Base-by-base conservation (phyloP, 2,113 vertebrate species). In the Oryzias woworae region DNA sequence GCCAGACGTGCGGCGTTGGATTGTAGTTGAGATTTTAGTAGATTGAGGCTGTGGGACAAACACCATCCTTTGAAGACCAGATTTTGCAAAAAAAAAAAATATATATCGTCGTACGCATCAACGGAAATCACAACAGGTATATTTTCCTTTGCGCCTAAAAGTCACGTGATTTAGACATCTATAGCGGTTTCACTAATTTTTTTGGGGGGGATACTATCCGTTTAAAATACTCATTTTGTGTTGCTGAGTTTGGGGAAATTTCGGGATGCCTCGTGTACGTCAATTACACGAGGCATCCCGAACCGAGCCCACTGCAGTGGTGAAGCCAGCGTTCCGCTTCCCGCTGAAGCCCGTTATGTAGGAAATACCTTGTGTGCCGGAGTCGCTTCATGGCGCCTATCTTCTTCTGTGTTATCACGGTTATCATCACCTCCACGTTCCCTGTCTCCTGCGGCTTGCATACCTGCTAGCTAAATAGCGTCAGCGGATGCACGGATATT, bases 81-180 rank as follows among this genome's bases (percentile, higher is more conserved):
- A 17, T 31, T 59, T 45, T 1, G 46, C 76, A 36, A 75, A 54
- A 69, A 55, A 15, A 22, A 55, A 1, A 13, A 7, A 55, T 62
- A 83, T 62, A 53, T 64, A 49, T 54, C 53, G 36, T 7, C 8
- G 36, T 7, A 23, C 44, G n/a, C 60, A 66, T 80, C 69, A 65
- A 8, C 48, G 57, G 62, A 71, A 57, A 62, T 48, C 3, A 55
- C 60, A 62, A 53, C 71, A 88, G 88, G 88, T 90, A 90, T 84
- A 23, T 53, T 62, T 49, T 57, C 0, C 52, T 66, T 62, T 58
- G 7, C 18, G 7, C 62, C 62, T 10, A 68, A n/a, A 44, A 62
- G 73, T 81, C 85, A 86, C 82, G 78, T 87, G 84, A 86, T 80
- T 36, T 36, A 42, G 26, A 51, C 63, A 69, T 72, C 45, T 43